Evolutionary conservation across 1,140 invertebrate species (phyloP), one percentile per base, ranked within the genome.

Genomic region (Drosophila repleta): DNA sequence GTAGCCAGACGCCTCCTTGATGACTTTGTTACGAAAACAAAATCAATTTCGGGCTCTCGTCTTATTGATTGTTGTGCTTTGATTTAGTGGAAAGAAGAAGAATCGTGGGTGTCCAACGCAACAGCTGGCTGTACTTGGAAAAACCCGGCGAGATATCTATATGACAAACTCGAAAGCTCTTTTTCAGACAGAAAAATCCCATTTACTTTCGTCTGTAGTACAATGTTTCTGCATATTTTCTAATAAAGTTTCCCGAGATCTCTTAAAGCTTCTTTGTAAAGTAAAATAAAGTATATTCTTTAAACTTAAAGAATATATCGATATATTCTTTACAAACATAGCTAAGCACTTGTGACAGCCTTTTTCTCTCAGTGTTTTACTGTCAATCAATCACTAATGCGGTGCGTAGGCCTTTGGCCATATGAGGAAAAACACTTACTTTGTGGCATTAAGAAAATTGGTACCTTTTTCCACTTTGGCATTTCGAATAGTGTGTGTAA

Each of bases 11-110:
- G 55, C 41, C 29, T 52, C 41, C 29, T 52, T 67, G 45, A 51
- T 52, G 52, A 68, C 39, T 61, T 71, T 62, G 64, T 70, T 64
- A 58, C 41, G 18, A 37, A 53, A 20, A 37, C 18, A 8, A 52
- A 52, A 24, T 57, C 45, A 37, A 52, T 52, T 51, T 52, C n/a
- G 11, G 18, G n/a, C 51, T 0, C 18, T 26, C 1, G 6, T 41
- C 24, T 62, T 68, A 66, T 56, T 72, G 61, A 66, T 60, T 70
- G 61, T 51, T 64, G 55, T 60, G 51, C 52, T 71, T 45, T 53
- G 62, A 58, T 66, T 52, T 48, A 39, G 18, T 11, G n/a, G 26
- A 5, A 8, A 43, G 15, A 24, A 11, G 13, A 24, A 11, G 13
- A 18, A 10, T 13, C 15, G 51, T 15, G 11, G 8, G 17, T 15